Percentiles rank a stretch among this genome's conserved stretches.
Evolutionary conservation across 2,113 vertebrate species (phyloP).

Genomic region (Malurus cyaneus): DNA sequence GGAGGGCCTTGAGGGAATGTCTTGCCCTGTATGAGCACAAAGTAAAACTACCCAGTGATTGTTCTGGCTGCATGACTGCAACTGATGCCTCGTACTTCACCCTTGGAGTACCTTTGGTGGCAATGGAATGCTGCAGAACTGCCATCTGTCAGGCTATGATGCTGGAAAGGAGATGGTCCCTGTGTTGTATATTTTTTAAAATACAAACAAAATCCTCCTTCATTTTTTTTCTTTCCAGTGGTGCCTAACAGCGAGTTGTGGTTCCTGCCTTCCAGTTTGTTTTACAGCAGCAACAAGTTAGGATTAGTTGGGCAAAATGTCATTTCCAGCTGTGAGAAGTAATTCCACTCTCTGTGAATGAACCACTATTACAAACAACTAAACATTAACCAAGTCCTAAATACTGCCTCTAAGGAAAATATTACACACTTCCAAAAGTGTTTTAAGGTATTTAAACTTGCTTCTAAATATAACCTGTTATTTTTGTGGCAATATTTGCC

Average conservation of each 20-base stretch:
- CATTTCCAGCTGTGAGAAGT: not conserved
- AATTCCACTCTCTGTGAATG: not conserved
- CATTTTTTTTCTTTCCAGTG: not conserved
- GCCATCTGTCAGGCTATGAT: fast-evolving
- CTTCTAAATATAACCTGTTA: not conserved
- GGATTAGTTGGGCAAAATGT: not conserved
- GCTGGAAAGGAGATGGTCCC: not conserved
- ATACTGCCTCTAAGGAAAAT: not conserved
- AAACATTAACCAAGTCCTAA: not conserved
- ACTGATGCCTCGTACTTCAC: fast-evolving
- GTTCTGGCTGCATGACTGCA: fast-evolving
- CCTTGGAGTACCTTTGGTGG: fast-evolving
- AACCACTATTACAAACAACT: not conserved
- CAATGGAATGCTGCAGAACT: not conserved
- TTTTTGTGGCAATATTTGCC: not conserved
- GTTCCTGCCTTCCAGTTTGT: not conserved
- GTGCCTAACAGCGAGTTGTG: fast-evolving
- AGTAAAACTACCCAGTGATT: fast-evolving
- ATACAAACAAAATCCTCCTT: not conserved
- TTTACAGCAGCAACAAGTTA: not conserved
- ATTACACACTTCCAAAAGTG: not conserved
- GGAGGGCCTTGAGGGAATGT: fast-evolving
- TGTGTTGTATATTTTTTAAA: not conserved
- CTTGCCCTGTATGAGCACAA: fast-evolving
- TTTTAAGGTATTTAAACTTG: not conserved